Conservation (phyloP, 2,113 vertebrate species). For the Centropus unirufus region DNA sequence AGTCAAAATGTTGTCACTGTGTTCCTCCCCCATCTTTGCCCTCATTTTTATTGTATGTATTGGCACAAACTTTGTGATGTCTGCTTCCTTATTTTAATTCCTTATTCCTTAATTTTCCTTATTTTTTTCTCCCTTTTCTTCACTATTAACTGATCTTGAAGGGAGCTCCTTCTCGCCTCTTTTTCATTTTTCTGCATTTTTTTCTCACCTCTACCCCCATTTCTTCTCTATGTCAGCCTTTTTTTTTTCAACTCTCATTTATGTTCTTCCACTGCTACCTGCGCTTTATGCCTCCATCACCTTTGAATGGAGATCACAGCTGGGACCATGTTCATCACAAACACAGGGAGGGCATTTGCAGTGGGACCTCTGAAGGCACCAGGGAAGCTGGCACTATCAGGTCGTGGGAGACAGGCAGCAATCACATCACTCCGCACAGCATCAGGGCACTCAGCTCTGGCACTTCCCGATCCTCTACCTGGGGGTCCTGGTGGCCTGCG, state of each 20-base stretch:
- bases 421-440: neutral
- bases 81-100: too few relatives aligned
- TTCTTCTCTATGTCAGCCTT: neutral
- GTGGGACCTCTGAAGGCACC: neutral
- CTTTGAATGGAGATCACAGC: neutral
- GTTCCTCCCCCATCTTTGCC: neutral
- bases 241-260: neutral
- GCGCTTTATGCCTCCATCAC: neutral
- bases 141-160: neutral
- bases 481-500: neutral
- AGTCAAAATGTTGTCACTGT: conserved; percentile 3
- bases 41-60: neutral
- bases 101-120: too few relatives aligned
- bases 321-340: neutral
- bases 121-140: neutral
- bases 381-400: neutral
- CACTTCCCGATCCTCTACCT: neutral
- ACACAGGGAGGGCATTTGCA: accelerated
- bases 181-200: neutral
- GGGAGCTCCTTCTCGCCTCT: neutral
- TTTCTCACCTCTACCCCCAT: neutral
- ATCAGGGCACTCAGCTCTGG: neutral
- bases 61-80: neutral
- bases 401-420: neutral
- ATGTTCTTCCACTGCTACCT: neutral